Conservation (phyloP, 2,113 vertebrate genomes). For the Reinhardtius hippoglossoides region DNA sequence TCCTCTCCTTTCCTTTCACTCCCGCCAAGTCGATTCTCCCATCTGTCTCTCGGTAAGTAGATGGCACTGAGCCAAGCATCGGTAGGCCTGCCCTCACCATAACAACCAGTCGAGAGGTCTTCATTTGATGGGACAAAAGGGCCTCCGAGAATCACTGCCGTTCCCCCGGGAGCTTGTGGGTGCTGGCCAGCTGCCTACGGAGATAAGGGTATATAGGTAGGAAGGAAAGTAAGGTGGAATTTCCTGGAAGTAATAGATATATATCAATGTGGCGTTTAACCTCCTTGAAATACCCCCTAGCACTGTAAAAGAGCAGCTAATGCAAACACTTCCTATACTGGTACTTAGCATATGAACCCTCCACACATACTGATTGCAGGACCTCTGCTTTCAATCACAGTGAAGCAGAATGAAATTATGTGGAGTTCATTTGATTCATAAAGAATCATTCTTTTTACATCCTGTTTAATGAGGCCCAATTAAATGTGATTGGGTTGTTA, state of each 20-base stretch:
- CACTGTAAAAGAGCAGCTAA: not conserved
- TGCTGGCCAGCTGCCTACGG: slow-evolving; percentile 9
- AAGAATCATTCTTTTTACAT: slow-evolving; percentile 28
- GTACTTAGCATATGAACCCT: not conserved
- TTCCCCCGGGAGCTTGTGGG: slow-evolving; percentile 3
- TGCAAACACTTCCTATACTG: not conserved
- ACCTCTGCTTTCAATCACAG: slow-evolving; percentile 2
- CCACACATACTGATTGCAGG: not conserved
- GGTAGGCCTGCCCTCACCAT: slow-evolving; percentile 44
- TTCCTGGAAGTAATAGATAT: slow-evolving; percentile 19
- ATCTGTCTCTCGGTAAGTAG: slow-evolving; percentile 57
- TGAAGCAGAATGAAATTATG: not conserved
- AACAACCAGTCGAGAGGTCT: slow-evolving; percentile 64
- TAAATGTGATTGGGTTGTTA: slow-evolving; percentile 18
- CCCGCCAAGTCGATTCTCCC: slow-evolving; percentile 20
- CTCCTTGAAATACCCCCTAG: slow-evolving; percentile 18
- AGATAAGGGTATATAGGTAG: not conserved
- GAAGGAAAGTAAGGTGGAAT: not conserved
- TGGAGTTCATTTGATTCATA: slow-evolving; percentile 20
- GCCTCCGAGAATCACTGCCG: not conserved
- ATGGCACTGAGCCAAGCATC: slow-evolving; percentile 55
- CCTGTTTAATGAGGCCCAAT: slow-evolving; percentile 37
- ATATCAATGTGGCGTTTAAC: slow-evolving; percentile 23
- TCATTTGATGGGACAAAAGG: slow-evolving; percentile 71
- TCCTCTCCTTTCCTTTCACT: slow-evolving; percentile 1